Base-by-base conservation (phyloP, 2,888 invertebrate species). In the Euspilapteryx auroguttella region DNA sequence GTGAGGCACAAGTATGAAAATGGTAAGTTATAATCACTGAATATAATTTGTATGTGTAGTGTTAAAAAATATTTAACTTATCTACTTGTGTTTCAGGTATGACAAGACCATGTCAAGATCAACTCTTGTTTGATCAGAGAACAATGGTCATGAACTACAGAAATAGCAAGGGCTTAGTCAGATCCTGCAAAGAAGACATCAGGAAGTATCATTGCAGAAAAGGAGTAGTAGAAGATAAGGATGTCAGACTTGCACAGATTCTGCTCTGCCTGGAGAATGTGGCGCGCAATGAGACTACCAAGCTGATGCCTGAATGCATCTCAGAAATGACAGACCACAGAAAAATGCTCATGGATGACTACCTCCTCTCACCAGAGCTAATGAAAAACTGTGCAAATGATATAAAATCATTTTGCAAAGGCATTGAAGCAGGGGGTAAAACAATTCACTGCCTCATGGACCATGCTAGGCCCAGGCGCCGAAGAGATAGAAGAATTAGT, bases 371-470 rank as follows among this genome's bases (percentile, higher is more conserved):
- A 7, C 98, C 98, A 4, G 95, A 97, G 63, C 81, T 98, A 34
- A 88, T 97, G 35, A 82, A 86, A 40, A 82, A 85, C 29, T 98
- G 98, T 69, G 84, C 89, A 12, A 80, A 82, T 42, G 96, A 96
- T 50, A 94, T 96, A 40, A 71, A 80, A 11, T 78, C 75, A 30
- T 85, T 84, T 40, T 95, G 94, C 57, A 79, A 80, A 38, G 82
- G 83, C 11, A 73, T 86, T 36, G 89, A 89, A 54, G 78, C 83
- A 30, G 92, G 90, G 3, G 94, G 92, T 1, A 86, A 87, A 50
- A 96, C 96, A 0, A 87, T 99, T 39, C 97, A 98, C 55, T 99
- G 98, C 53, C 71, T 99, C 24, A 92, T 98, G 92, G 88, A 89
- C 22, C 86, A 91, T 57, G 88, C 90, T 1, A 81, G 87, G 41